Conservation (phyloP, 2,113 vertebrate genomes). For the Cochlearius cochlearius region DNA sequence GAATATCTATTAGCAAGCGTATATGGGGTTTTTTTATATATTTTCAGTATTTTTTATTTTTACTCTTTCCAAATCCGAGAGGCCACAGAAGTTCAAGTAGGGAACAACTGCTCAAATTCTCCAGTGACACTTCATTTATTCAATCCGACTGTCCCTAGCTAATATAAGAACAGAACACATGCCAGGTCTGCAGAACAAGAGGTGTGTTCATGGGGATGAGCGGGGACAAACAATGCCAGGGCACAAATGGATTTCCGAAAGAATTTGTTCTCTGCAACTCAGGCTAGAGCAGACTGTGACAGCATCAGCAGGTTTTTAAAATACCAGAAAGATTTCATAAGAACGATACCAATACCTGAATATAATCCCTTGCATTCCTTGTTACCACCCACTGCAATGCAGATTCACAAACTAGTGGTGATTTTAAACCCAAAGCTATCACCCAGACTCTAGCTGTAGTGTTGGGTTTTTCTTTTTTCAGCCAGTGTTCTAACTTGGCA, state of each 20-base stretch:
- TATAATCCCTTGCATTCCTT: background rate
- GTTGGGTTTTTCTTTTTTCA: background rate
- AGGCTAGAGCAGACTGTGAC: background rate
- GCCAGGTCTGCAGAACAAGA: background rate
- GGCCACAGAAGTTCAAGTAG: background rate
- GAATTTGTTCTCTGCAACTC: background rate
- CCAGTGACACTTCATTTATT: background rate
- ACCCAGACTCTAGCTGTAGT: background rate
- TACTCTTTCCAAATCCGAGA: background rate
- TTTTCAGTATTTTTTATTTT: background rate
- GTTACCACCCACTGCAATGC: background rate
- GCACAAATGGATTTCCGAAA: background rate
- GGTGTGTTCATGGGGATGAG: background rate
- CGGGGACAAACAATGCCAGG: background rate
- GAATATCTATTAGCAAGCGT: background rate
- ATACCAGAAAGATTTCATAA: background rate
- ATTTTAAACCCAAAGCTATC: background rate
- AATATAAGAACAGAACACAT: background rate
- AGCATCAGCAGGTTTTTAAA: background rate
- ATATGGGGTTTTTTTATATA: background rate
- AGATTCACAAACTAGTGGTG: background rate
- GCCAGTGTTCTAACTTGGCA: background rate
- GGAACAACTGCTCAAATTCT: background rate
- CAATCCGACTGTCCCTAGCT: background rate
- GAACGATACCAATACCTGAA: background rate